A percentile compares a stretch with the other conserved stretches of the same genome.
Evolutionary conservation across 2,113 vertebrate species (phyloP).

Genomic region (Etheostoma spectabile): DNA sequence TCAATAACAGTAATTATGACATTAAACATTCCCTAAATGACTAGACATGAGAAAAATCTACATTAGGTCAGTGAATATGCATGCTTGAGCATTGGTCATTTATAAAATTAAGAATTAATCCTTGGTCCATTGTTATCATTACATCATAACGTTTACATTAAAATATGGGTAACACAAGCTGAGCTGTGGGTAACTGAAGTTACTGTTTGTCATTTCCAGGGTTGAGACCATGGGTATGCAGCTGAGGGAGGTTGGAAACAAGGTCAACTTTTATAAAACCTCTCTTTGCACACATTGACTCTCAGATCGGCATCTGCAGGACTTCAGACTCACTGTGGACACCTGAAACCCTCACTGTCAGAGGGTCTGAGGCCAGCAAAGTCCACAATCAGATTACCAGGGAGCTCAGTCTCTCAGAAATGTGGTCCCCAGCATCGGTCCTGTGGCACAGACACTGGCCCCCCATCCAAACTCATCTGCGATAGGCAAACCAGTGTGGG

Average conservation of each 20-base stretch:
- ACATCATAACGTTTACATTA: too few species aligned
- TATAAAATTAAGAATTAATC: too few species aligned
- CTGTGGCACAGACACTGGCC: conserved; percentile 88
- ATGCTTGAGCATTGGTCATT: too few species aligned
- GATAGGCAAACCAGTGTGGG: conserved; percentile 91
- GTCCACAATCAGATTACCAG: conserved; percentile 98
- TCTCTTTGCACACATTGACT: conserved; percentile 96
- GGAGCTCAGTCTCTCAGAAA: conserved; percentile 98
- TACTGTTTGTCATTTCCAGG: conserved; percentile 76
- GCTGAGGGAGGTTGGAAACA: conserved; percentile 97
- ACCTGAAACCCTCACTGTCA: conserved; percentile 98
- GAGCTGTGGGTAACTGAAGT: background rate
- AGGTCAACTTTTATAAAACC: conserved; percentile 98
- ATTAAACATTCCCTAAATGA: background rate
- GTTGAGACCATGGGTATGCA: conserved; percentile 98
- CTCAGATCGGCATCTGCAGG: conserved; percentile 98
- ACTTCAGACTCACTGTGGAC: conserved; percentile 97
- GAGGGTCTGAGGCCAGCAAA: conserved; percentile 97
- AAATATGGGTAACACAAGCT: background rate
- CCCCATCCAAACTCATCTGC: conserved; percentile 88
- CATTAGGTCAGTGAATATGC: background rate
- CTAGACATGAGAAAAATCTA: background rate
- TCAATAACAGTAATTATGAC: background rate
- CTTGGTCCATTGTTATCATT: too few species aligned
- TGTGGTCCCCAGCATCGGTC: conserved; percentile 90